Evolutionary conservation across 2,113 vertebrate genomes (phyloP).

Genomic region (Solenodon paradoxus): DNA sequence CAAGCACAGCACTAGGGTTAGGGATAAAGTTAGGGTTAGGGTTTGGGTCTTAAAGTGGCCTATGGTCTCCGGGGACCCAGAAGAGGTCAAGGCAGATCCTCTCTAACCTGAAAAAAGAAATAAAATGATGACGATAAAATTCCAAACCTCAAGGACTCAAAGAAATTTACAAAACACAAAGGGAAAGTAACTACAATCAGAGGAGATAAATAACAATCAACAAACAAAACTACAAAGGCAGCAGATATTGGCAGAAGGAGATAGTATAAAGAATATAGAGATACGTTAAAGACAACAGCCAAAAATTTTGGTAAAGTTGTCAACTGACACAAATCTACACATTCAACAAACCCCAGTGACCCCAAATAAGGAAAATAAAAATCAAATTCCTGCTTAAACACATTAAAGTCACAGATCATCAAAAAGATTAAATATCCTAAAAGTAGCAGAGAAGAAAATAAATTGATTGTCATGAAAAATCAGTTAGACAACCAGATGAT

Average conservation of each 20-base stretch:
- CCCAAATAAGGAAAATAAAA: background rate
- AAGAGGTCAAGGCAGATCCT: background rate
- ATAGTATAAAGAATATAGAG: background rate
- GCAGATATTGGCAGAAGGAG: background rate
- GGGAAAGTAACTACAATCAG: background rate
- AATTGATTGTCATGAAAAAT: background rate
- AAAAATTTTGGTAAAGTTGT: background rate
- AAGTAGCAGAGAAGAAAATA: background rate
- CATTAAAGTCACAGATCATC: background rate
- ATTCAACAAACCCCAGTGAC: background rate
- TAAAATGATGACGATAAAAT: background rate
- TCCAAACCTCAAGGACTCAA: background rate
- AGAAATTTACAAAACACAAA: background rate
- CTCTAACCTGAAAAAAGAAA: background rate
- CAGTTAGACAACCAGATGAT: background rate
- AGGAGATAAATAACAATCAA: background rate
- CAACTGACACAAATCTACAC: background rate
- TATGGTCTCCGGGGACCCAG: background rate
- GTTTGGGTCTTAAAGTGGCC: rapidly evolving
- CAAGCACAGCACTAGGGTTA: no score
- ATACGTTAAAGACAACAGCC: background rate
- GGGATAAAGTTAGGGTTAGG: no score
- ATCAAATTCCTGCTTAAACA: background rate
- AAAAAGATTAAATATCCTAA: background rate
- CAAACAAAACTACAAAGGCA: background rate